phyloP scores from a whole-genome alignment of 2,113 vertebrate species.

The Ciconia maguari region DNA sequence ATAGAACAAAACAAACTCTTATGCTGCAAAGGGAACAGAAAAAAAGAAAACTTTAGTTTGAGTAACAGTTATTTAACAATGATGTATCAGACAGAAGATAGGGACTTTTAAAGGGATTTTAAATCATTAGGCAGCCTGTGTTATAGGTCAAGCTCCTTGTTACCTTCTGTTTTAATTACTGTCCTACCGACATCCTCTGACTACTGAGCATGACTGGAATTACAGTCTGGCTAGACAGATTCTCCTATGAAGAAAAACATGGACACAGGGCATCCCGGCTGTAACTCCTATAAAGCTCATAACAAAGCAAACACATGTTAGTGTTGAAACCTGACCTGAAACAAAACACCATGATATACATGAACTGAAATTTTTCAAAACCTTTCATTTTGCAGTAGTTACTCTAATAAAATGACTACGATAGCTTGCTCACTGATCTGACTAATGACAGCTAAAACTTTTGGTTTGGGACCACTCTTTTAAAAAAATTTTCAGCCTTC shows the following conservation, averaged over 20 bases:
- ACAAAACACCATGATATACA: background rate
- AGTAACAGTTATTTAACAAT: background rate
- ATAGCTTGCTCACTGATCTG: too few species aligned
- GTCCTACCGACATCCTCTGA: background rate
- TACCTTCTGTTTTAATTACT: background rate
- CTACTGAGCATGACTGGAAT: background rate
- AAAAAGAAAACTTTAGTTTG: background rate
- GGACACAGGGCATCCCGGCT: background rate
- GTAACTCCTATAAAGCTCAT: background rate
- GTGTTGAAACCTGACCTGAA: background rate
- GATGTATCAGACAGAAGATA: background rate
- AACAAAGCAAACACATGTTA: background rate
- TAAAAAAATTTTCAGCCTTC: too few species aligned
- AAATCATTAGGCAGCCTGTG: background rate
- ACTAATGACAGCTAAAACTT: too few species aligned
- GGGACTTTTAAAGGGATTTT: background rate
- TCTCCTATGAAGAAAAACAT: background rate
- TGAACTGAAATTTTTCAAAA: background rate
- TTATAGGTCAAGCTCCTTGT: background rate
- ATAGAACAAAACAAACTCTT: background rate
- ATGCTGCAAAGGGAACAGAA: background rate
- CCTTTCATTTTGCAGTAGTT: background rate
- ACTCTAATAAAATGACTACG: background rate
- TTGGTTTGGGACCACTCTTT: background rate
- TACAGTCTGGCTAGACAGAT: background rate